A percentile compares a stretch with the other conserved stretches of the same genome.
Evolutionary conservation across 2,797 vertebrate species (phyloP).

Genomic region (Anguilla marmorata): DNA sequence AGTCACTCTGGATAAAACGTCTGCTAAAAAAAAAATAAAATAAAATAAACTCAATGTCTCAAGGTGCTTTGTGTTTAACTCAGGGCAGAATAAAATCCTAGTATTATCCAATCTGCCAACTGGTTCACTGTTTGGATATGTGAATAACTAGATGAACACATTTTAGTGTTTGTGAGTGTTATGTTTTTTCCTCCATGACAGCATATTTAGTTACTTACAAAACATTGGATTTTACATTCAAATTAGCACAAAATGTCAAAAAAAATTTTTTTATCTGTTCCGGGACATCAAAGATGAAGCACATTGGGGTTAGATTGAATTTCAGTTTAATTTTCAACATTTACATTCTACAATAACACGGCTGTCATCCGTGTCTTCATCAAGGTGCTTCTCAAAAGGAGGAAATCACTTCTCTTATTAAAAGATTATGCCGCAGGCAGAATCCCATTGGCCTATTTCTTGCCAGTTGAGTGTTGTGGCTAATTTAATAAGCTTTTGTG

Average conservation of each 20-base stretch:
- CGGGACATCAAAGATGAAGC: neutral
- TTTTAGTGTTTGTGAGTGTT: neutral
- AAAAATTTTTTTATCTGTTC: neutral
- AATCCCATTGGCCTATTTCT: conserved; percentile 32
- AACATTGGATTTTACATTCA: neutral
- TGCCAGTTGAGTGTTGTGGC: conserved; percentile 25
- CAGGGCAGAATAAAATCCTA: neutral
- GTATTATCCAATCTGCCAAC: neutral
- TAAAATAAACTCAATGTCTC: too few species aligned
- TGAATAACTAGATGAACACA: neutral
- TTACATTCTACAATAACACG: too few species aligned
- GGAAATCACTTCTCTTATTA: conserved; percentile 31
- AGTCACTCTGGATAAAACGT: too few species aligned
- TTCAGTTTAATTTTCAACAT: neutral
- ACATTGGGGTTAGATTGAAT: neutral
- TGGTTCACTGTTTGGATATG: neutral
- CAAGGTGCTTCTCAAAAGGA: conserved; percentile 11
- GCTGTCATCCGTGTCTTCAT: conserved; percentile 30
- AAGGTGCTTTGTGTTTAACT: too few species aligned
- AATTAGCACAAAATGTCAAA: neutral
- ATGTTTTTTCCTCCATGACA: neutral
- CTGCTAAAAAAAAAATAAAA: too few species aligned
- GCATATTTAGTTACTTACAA: neutral
- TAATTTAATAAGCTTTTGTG: conserved; percentile 36
- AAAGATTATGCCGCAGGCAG: conserved; percentile 19